These are phyloP conservation scores for Acanthisitta chloris DNA, from an alignment of 2,113 vertebrate species.

Conservation along the genomic window DNA sequence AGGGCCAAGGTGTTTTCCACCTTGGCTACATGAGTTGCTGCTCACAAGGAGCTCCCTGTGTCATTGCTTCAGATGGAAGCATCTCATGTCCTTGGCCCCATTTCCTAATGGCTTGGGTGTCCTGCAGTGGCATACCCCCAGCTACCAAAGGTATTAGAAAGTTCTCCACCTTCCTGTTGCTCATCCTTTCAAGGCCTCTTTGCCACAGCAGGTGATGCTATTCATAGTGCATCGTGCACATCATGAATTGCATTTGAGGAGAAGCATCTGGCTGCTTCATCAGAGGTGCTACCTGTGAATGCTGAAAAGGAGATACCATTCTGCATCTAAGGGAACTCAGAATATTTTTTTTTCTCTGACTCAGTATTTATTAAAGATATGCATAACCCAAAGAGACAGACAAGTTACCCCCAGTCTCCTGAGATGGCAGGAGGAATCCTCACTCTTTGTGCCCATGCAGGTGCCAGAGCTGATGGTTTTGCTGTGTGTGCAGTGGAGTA, in stretches of 20 bases:
- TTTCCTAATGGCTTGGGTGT: background rate
- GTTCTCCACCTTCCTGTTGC: background rate
- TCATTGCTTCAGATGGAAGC: background rate
- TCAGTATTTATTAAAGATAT: background rate
- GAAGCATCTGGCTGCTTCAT: background rate
- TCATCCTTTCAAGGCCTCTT: background rate
- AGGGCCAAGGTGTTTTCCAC: background rate
- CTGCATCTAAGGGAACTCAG: background rate
- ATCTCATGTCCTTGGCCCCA: background rate
- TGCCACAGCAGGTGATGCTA: background rate
- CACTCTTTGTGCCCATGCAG: background rate
- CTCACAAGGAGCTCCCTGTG: rapidly evolving
- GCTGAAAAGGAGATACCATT: background rate
- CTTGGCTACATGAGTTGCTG: background rate
- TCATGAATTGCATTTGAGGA: background rate
- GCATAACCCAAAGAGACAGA: background rate
- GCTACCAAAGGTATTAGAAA: background rate
- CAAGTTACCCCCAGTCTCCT: rapidly evolving
- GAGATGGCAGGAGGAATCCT: background rate
- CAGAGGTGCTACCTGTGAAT: background rate
- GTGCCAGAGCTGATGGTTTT: background rate
- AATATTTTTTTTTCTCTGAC: background rate
- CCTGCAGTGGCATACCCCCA: background rate
- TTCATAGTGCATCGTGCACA: background rate
- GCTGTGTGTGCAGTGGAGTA: rapidly evolving